Base-by-base conservation (phyloP, 2,113 vertebrate genomes). In the Gila orcuttii region DNA sequence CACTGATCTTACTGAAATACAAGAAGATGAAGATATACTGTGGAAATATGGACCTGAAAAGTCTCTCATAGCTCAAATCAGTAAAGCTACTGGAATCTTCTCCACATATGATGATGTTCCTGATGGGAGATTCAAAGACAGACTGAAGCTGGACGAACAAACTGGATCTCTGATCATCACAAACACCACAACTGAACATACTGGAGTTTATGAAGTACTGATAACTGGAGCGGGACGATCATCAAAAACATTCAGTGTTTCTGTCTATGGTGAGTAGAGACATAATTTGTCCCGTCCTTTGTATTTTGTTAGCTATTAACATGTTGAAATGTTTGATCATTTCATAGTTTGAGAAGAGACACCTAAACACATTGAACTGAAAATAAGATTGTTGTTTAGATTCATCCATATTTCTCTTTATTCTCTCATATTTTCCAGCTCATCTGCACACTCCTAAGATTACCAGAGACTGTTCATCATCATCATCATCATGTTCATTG, bases 21-120 rank as follows among this genome's bases (percentile, higher is more conserved):
- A 1, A n/a, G 21, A 42, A 71, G 36, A n/a, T 1, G 68, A n/a
- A 0, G 19, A 42, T 0, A 23, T 71, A 6, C 19, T 42, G 21
- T 71, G 68, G 68, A 71, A 42, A 12, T 71, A 2, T 71, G 68
- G 19, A 42, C 36, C 3, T 23, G 21, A n/a, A 42, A 42, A 5
- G 0, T 39, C 68, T 42, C 19, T 42, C 0, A 71, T 71, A 71
- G 68, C 33, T 71, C 1, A 71, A 42, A 45, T 73, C 19, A 73
- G 0, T 3, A 42, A 11, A 45, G 21, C 39, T 23, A 4, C 19
- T 21, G 6, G 1, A 6, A 6, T 73, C 0, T 13, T 42, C 11
- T n/a, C 8, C 9, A 39, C 21, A n/a, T 6, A 0, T 73, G 8
- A 0, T 73, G 8, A 73, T 12, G 36, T 0, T 73, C 19, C 2